These are phyloP conservation scores for Phylloscopus trochilus DNA, from an alignment of 2,113 vertebrate species.

Conservation along the genomic window DNA sequence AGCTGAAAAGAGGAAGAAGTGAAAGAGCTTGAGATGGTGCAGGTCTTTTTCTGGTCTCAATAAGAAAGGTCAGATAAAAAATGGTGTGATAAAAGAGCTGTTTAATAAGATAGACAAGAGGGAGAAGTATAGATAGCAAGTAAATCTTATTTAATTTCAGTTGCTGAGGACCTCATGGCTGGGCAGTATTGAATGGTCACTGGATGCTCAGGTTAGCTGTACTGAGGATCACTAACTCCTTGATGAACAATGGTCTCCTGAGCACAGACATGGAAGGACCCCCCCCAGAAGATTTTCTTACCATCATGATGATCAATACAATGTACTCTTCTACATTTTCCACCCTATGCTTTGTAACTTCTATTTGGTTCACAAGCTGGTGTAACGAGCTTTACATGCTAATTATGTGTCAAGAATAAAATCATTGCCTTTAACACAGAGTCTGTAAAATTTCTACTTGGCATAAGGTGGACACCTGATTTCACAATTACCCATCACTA, in stretches of 20 bases:
- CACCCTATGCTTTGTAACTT: background rate
- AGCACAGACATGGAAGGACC: accelerated
- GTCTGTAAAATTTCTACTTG: background rate
- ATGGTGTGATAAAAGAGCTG: background rate
- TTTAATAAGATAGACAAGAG: background rate
- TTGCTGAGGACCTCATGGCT: background rate
- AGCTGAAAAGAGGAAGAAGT: background rate
- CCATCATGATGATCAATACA: background rate
- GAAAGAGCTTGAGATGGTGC: background rate
- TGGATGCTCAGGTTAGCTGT: background rate
- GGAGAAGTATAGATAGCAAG: background rate
- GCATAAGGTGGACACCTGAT: background rate
- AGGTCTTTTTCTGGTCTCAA: background rate
- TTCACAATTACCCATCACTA: background rate
- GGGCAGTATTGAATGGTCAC: accelerated
- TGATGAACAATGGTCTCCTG: background rate
- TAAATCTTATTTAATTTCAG: background rate
- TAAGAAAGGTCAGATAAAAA: background rate
- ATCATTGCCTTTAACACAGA: background rate
- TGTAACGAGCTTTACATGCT: background rate
- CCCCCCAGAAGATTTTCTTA: background rate
- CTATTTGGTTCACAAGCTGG: background rate
- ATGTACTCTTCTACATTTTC: background rate
- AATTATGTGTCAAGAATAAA: background rate
- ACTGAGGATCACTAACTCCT: background rate